Base-by-base conservation (phyloP, 1,140 invertebrate species). In the Drosophila ercepeae region DNA sequence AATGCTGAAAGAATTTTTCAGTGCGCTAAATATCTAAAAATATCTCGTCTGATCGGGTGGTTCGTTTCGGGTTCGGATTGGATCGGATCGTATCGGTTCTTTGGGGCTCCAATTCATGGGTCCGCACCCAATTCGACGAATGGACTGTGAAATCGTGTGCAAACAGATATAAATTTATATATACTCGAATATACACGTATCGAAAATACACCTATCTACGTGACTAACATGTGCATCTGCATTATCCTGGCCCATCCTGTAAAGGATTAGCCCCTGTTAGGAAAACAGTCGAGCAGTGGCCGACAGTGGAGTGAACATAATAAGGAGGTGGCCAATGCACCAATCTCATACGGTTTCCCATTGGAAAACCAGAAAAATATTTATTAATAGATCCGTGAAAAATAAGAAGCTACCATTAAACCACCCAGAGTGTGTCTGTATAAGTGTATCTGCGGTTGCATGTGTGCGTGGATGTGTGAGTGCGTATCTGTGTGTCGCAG, bases 1-100 rank as follows among this genome's bases (percentile, higher is more conserved):
- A 89, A 73, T 83, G 63, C 61, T 63, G 75, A 89, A 89, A 67
- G 79, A 90, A 79, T 83, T 84, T 67, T 90, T 90, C 77, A 77
- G 79, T 90, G 89, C 89, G 89, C 89, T 90, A 90, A 90, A 90
- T 90, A 82, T 90, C 89, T 90, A 90, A 83, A 90, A 90, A 90
- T 78, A 82, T 29, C 18, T 5, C 32, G 45, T 27, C 42, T 71
- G 72, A 78, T 54, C 72, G 61, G 48, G 59, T 51, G 63, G 34
- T 49, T 64, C 64, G 53, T 67, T 59, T 72, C 70, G 84, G 71
- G 46, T 58, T 58, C 68, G 50, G 58, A 34, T 65, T 4, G 21
- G 21, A 21, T 74, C 68, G 72, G 16, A 63, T 63, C 51, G 52
- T 23, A 48, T 63, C 54, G 61, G 59, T 65, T 19, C 36, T 8